Evolutionary conservation across 2,888 invertebrate species (phyloP), one percentile per base, ranked within the genome.

Genomic region (Margaritifera margaritifera): DNA sequence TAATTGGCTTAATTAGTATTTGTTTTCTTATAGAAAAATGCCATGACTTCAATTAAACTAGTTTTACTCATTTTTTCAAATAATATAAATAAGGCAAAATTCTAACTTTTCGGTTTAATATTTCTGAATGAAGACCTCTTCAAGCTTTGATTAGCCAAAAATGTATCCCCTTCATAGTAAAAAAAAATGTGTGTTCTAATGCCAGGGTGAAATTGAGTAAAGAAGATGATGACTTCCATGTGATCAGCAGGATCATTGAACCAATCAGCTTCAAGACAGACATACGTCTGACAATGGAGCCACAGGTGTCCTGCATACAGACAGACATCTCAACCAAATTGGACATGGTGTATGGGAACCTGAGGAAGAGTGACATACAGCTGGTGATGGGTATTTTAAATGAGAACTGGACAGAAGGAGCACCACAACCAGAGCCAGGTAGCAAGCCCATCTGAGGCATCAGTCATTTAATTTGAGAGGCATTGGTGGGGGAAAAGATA

Each of bases 361-460:
- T 95, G 20, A 94, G 94, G 0, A 94, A 94, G 89, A 92, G 93
- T 85, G 95, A 95, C 88, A 89, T 95, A 15, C 93, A 94, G 19
- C 93, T 94, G 0, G 90, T 94, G 63, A 90, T 94, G 52, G 92
- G 93, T 0, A 93, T 95, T 5, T 93, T 94, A 92, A 92, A 92
- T 4, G 94, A 95, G 72, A 95, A 95, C 85, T 90, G 94, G 57
- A 92, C 92, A 62, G 89, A 86, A 70, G 85, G 86, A 8, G 83
- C 84, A 8, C 84, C 85, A 50, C 77, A 75, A 22, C 76, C 80
- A 31, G 80, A 74, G 50, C 78, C 79, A 78, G 83, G 85, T 84
- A 68, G 62, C 62, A 50, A 8, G 6, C 8, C 27, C 4, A 27
- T 4, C 2, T 5, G 22, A 50, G 27, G 4, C 42, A 11, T 0